Evolutionary conservation across 2,888 invertebrate species (phyloP), one percentile per base, ranked within the genome.

Genomic region (Tolmerus cingulatus): DNA sequence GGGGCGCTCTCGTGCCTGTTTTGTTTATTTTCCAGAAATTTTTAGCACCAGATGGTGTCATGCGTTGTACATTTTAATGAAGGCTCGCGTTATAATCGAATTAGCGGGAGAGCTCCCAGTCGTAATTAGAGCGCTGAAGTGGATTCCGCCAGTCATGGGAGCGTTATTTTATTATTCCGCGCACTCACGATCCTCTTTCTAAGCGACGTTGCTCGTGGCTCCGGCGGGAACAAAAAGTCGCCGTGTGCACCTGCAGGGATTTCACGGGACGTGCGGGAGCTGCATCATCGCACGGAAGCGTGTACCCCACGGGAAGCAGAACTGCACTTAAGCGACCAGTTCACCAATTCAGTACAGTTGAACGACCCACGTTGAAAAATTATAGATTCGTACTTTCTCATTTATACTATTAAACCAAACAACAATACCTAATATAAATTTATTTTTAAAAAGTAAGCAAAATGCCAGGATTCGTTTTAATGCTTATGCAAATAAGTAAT

Each of bases 21-120:
- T 79, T 79, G 30, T 55, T 79, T 79, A 79, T 79, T 79, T 79
- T 51, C 51, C 55, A n/a, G 30, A 55, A 51, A 79, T 43, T 66
- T 79, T 79, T 79, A 79, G 14, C 79, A 79, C 79, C 79, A 79
- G 79, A 79, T 79, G 79, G 79, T 79, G 79, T 79, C 79, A 79
- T 79, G 79, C 79, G 79, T 79, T 79, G 79, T 34, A 51, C 79
- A 79, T 79, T 79, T 79, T 79, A 79, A 79, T 79, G 79, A 79
- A 51, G 30, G n/a, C 51, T 79, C 79, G 51, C 79, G 79, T 51
- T 51, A 30, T 79, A 79, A 79, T 79, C 79, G 30, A 79, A 79
- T 79, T 79, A 79, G 79, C 46, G 12, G 12, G 51, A 27, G 79
- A 79, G 66, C 46, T 51, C 16, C 30, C 12, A 14, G 27, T 79